These are phyloP conservation scores for Rotaria socialis DNA, from an alignment of 2,888 invertebrate genomes.

Conservation along the genomic window DNA sequence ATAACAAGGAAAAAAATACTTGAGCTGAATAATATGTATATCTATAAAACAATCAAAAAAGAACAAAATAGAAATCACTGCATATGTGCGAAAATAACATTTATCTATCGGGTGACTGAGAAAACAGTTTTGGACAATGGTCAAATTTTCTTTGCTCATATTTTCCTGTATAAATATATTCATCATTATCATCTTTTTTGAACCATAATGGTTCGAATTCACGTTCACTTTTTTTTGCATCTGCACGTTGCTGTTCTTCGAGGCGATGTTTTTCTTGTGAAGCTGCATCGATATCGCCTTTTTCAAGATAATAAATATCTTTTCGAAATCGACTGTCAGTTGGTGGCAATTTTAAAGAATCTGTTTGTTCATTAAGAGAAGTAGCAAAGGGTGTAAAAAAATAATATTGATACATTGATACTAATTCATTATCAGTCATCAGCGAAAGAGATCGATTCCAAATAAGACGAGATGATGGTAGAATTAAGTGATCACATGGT, in stretches of 20 bases:
- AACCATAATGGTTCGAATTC: constrained; percentile 43
- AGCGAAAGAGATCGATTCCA: not conserved
- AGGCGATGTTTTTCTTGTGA: not conserved
- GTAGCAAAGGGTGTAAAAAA: not conserved
- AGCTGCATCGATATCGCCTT: not conserved
- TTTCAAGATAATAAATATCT: not conserved
- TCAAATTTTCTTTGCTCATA: not conserved
- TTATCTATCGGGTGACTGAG: not conserved
- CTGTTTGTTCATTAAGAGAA: not conserved
- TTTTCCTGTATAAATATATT: not conserved
- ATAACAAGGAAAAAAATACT: constrained; percentile 2
- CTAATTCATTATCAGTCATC: constrained; percentile 28
- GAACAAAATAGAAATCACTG: not conserved
- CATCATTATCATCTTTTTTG: not conserved
- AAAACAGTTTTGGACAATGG: not conserved
- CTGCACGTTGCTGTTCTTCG: not conserved
- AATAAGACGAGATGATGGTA: not conserved
- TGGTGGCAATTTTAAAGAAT: not conserved
- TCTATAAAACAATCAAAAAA: not conserved
- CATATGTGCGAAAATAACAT: not conserved
- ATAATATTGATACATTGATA: not conserved
- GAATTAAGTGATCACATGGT: not conserved
- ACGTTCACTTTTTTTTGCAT: not conserved
- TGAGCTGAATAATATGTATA: not conserved
- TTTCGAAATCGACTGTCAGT: not conserved